Conservation (phyloP, 2,888 invertebrate species). For the Oxytorus armatus region DNA sequence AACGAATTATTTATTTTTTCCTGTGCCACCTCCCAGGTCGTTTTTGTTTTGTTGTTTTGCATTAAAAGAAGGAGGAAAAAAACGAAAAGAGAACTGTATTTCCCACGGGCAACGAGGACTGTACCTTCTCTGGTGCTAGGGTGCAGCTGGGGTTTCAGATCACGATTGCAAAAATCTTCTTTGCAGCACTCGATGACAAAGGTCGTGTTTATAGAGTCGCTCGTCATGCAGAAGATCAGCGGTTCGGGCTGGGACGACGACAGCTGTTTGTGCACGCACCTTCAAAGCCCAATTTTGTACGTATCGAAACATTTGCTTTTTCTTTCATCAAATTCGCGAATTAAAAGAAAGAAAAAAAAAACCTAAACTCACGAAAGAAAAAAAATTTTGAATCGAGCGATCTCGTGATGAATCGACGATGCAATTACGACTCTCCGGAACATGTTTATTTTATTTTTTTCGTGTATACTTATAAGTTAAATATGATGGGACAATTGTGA, state of each 20-base stretch:
- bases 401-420: too few relatives aligned
- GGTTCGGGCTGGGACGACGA: conserved; percentile 91
- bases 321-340: conserved; percentile 12
- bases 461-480: background rate
- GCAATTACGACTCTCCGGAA: conserved; percentile 2
- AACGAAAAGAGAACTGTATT: conserved; percentile 43
- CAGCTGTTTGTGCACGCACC: conserved; percentile 91
- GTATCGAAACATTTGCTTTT: conserved; percentile 47
- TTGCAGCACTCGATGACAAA: conserved; percentile 94
- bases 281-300: conserved; percentile 86
- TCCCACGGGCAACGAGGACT: conserved; percentile 76
- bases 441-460: background rate
- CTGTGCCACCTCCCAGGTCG: conserved; percentile 75
- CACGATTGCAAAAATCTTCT: conserved; percentile 91
- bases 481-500: background rate
- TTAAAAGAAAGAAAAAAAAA: conserved; percentile 5
- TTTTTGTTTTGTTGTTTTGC: conserved; percentile 17
- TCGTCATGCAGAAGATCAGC: conserved; percentile 92
- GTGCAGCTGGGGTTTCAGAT: conserved; percentile 89
- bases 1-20: conserved; percentile 21
- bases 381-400: too few relatives aligned
- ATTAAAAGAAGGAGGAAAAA: conserved; percentile 1
- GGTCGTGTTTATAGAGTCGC: conserved; percentile 90
- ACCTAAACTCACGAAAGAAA: background rate
- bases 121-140: conserved; percentile 88